Evolutionary conservation across 2,797 vertebrate species (phyloP).

Genomic region (Rhynchotus rufescens): DNA sequence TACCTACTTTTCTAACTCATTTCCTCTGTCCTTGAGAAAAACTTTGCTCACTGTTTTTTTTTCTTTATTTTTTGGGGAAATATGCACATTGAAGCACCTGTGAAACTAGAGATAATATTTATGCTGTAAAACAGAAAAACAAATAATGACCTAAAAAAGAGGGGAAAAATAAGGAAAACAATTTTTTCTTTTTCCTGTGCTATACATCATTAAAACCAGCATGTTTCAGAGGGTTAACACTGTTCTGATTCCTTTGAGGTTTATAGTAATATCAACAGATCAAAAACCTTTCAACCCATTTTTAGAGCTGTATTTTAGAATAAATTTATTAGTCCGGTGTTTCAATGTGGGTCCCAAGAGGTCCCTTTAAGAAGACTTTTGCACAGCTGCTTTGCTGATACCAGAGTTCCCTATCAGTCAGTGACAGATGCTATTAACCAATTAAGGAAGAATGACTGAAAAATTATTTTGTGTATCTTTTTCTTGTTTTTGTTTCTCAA

Average conservation of each 20-base stretch:
- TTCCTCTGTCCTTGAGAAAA: background rate
- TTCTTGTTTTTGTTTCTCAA: background rate
- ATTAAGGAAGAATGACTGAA: background rate
- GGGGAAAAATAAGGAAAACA: fast-evolving
- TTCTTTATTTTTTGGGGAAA: background rate
- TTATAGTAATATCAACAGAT: background rate
- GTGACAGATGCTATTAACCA: background rate
- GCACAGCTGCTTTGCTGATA: background rate
- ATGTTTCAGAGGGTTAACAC: background rate
- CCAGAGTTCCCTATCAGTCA: background rate
- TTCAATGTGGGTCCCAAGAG: background rate
- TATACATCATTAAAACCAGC: background rate
- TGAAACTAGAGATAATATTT: background rate
- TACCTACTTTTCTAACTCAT: background rate
- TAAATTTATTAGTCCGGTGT: background rate
- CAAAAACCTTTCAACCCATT: background rate
- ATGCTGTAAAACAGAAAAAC: background rate
- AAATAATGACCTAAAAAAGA: background rate
- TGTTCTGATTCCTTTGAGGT: background rate
- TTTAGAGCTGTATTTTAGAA: background rate
- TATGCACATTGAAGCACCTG: background rate
- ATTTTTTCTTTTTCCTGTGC: background rate
- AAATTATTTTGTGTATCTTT: background rate
- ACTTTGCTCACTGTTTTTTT: background rate
- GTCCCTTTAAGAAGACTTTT: background rate